These are phyloP conservation scores for Sclerodermus sp. DNA, from an alignment of 2,888 invertebrate genomes.

Conservation along the genomic window DNA sequence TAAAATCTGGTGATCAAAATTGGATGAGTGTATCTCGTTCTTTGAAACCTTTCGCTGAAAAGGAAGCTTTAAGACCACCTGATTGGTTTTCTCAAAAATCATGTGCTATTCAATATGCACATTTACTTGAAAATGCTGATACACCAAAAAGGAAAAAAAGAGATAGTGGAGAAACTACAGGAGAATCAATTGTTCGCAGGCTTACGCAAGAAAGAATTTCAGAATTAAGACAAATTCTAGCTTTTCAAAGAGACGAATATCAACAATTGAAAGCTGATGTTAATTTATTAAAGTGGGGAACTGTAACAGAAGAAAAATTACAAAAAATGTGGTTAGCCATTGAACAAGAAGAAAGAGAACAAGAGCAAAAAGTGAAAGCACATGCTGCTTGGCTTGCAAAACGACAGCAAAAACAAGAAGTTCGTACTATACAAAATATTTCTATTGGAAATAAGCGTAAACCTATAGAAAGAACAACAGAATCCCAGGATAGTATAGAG, in stretches of 20 bases:
- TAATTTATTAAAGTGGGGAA: conserved; percentile 62
- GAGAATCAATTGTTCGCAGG: conserved; percentile 76
- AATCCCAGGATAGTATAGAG: conserved; percentile 33
- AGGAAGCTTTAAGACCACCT: conserved; percentile 65
- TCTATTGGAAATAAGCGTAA: conserved; percentile 33
- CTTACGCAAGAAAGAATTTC: conserved; percentile 76
- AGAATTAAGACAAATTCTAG: conserved; percentile 73
- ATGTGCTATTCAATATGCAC: conserved; percentile 88
- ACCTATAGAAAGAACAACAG: conserved; percentile 18
- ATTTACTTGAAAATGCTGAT: conserved; percentile 78
- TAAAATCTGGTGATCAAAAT: conserved; percentile 85
- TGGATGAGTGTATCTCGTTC: conserved; percentile 87
- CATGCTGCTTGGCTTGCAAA: conserved; percentile 50
- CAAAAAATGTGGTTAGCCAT: conserved; percentile 75
- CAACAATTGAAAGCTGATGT: conserved; percentile 70
- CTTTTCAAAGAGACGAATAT: conserved; percentile 75
- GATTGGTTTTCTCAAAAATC: conserved; percentile 92
- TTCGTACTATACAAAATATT: conserved; percentile 23
- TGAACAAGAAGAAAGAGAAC: conserved; percentile 71
- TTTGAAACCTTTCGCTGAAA: conserved; percentile 75
- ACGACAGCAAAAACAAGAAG: conserved; percentile 48
- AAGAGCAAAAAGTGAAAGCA: conserved; percentile 68
- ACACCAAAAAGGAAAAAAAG: conserved; percentile 84
- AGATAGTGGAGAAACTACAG: conserved; percentile 72
- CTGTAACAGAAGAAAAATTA: conserved; percentile 71